Conservation (phyloP, 2,797 vertebrate species). For the Pteropus rufus region DNA sequence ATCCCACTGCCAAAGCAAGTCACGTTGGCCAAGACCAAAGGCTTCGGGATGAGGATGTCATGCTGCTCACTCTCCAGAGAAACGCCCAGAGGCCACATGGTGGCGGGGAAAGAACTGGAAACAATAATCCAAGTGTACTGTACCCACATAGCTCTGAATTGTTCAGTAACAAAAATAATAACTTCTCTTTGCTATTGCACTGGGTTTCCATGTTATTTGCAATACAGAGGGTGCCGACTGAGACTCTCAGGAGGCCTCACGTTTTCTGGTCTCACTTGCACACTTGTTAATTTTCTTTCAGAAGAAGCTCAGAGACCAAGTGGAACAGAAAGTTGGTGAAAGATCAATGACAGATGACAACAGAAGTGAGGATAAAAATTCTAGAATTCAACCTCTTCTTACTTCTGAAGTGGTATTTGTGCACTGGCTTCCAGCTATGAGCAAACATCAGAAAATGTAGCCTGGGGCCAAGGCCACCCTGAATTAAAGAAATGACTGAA, state of each 20-base stretch:
- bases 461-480: background rate
- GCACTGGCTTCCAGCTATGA: background rate
- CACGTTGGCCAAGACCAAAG: background rate
- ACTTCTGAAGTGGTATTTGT: background rate
- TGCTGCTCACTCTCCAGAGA: background rate
- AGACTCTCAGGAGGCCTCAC: fast-evolving
- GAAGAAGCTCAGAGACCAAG: background rate
- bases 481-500: background rate
- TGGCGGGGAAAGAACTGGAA: background rate
- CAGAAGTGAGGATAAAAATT: background rate
- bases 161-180: background rate
- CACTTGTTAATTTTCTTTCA: background rate
- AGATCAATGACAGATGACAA: background rate
- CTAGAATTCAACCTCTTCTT: background rate
- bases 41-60: background rate
- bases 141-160: background rate
- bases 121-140: background rate
- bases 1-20: background rate
- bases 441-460: background rate
- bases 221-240: background rate
- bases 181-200: no score
- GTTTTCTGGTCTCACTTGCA: background rate
- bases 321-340: background rate
- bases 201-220: background rate
- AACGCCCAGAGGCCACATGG: background rate